Conservation (phyloP, 2,797 vertebrate species). For the Balearica regulorum region DNA sequence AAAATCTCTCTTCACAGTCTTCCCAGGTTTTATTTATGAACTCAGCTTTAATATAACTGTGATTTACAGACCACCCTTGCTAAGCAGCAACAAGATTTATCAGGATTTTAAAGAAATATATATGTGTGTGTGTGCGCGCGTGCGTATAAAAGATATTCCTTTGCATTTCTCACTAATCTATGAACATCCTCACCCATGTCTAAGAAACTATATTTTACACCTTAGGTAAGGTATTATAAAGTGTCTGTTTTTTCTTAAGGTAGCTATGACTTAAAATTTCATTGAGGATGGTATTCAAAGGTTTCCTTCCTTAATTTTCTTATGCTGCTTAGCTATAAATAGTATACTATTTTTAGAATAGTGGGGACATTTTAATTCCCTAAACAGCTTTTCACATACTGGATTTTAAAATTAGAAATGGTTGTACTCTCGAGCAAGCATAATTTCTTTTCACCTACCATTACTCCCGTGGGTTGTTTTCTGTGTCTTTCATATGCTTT, state of each 20-base stretch:
- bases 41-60: background rate
- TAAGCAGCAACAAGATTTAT: background rate
- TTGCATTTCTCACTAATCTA: background rate
- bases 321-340: background rate
- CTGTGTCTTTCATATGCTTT: background rate
- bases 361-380: background rate
- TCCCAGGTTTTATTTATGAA: background rate
- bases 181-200: background rate
- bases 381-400: background rate
- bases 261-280: background rate
- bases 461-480: background rate
- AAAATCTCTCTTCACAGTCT: background rate
- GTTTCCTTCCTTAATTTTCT: background rate
- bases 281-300: background rate
- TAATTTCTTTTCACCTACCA: background rate
- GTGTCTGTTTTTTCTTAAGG: background rate
- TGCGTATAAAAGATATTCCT: background rate
- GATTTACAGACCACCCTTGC: background rate
- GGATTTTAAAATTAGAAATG: background rate
- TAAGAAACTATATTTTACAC: background rate
- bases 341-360: background rate
- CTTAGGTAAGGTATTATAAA: background rate
- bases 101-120: background rate
- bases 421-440: background rate
- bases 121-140: background rate